phyloP scores from a whole-genome alignment of 2,888 invertebrate genomes.

The Dynastes maya region DNA sequence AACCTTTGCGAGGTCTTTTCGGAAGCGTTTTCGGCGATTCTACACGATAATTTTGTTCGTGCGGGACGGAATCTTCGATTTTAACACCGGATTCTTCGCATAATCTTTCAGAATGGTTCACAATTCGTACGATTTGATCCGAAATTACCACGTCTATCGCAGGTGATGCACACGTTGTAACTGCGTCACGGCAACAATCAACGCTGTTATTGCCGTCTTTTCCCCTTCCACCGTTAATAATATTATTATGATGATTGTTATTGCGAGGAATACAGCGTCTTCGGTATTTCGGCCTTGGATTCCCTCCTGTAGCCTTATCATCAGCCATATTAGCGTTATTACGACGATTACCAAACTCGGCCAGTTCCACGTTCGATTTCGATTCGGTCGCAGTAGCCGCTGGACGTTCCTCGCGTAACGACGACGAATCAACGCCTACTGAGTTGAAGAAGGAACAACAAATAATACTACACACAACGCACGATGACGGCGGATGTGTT shows the following conservation, averaged over 20 bases:
- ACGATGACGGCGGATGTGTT: no score
- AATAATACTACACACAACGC: no score
- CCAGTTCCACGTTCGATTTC: neutral
- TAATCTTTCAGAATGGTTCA: slow-evolving; percentile 34
- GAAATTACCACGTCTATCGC: neutral
- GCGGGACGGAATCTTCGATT: slow-evolving; percentile 49
- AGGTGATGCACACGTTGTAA: neutral
- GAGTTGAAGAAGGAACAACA: neutral
- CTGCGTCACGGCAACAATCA: slow-evolving; percentile 7
- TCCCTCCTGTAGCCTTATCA: neutral
- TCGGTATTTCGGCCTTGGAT: slow-evolving; percentile 6
- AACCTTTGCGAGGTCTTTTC: slow-evolving; percentile 32
- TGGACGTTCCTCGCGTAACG: neutral
- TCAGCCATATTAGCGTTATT: slow-evolving; percentile 5
- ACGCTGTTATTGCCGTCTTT: neutral
- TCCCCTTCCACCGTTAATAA: neutral
- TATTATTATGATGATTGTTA: neutral
- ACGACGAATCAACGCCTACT: slow-evolving; percentile 2
- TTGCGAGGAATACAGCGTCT: neutral
- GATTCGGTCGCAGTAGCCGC: neutral
- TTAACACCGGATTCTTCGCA: slow-evolving; percentile 16
- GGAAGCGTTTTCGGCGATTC: slow-evolving; percentile 64
- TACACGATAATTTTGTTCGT: slow-evolving; percentile 63
- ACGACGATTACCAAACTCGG: neutral
- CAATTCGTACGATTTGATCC: neutral